phyloP scores from a whole-genome alignment of 2,797 vertebrate species.

The Darevskia nairensis region DNA sequence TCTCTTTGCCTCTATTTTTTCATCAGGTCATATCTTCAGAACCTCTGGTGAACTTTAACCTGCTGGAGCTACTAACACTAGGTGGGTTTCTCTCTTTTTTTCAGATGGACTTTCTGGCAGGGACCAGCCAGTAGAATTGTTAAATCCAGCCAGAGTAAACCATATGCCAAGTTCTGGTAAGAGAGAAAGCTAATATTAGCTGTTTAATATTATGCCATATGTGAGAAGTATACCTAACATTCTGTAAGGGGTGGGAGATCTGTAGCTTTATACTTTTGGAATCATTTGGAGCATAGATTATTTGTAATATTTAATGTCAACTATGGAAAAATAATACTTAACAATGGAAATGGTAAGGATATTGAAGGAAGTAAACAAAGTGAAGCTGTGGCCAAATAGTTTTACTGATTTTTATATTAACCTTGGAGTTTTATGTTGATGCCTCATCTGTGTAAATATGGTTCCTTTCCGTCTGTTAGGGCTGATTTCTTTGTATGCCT shows the following conservation, averaged over 20 bases:
- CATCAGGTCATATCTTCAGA: not conserved
- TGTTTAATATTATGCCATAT: not conserved
- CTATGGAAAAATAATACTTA: not conserved
- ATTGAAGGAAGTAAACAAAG: not conserved
- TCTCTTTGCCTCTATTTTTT: not conserved
- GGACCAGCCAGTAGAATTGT: constrained; percentile 89
- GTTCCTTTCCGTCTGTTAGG: not conserved
- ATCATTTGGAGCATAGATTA: no score
- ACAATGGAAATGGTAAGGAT: not conserved
- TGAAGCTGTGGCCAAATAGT: not conserved
- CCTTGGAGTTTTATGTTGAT: not conserved
- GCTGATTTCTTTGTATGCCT: not conserved
- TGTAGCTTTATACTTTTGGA: no score
- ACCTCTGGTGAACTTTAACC: not conserved
- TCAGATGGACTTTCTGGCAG: constrained; percentile 90
- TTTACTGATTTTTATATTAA: not conserved
- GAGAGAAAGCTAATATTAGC: constrained; percentile 56
- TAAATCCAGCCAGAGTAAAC: constrained; percentile 87
- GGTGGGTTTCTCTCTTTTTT: constrained; percentile 57
- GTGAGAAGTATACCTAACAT: not conserved
- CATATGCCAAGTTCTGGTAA: constrained; percentile 91
- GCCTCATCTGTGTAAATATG: not conserved
- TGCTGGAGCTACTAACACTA: constrained; percentile 1
- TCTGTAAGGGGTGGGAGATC: not conserved
- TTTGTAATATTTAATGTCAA: not conserved